Evolutionary conservation across 2,888 invertebrate genomes (phyloP).

Genomic region (Trachelus iudaicus): DNA sequence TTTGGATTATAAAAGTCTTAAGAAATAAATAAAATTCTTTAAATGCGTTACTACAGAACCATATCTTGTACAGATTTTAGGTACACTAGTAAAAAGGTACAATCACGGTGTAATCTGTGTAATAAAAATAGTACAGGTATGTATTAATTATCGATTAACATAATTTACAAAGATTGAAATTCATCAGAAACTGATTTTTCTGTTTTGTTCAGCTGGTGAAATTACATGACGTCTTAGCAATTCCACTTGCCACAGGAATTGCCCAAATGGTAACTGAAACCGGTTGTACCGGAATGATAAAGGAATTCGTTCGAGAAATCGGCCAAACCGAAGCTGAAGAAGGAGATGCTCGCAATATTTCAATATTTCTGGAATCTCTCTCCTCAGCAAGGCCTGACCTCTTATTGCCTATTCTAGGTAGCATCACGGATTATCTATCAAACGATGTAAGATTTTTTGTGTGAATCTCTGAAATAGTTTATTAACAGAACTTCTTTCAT

Average conservation of each 20-base stretch:
- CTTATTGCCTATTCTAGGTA: constrained; percentile 52
- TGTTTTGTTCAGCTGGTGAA: constrained; percentile 73
- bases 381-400: constrained; percentile 43
- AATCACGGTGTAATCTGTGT: constrained; percentile 85
- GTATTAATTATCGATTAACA: constrained; percentile 2
- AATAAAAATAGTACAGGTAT: constrained; percentile 73
- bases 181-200: not conserved
- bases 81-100: constrained; percentile 82
- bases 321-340: constrained; percentile 75
- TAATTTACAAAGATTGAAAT: constrained; percentile 11
- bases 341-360: constrained; percentile 60
- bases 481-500: too few species aligned
- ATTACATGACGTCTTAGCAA: constrained; percentile 78
- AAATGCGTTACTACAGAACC: not conserved
- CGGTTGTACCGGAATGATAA: constrained; percentile 76
- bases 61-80: constrained; percentile 77
- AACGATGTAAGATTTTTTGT: constrained; percentile 46
- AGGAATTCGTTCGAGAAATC: constrained; percentile 80
- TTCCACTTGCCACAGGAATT: constrained; percentile 77
- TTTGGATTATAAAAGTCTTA: not conserved
- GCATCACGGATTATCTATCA: constrained; percentile 49
- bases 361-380: constrained; percentile 54
- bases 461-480: not conserved
- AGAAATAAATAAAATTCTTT: not conserved
- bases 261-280: constrained; percentile 76